Evolutionary conservation across 1,140 invertebrate genomes (phyloP).

Genomic region (Zaprionus gabonicus): DNA sequence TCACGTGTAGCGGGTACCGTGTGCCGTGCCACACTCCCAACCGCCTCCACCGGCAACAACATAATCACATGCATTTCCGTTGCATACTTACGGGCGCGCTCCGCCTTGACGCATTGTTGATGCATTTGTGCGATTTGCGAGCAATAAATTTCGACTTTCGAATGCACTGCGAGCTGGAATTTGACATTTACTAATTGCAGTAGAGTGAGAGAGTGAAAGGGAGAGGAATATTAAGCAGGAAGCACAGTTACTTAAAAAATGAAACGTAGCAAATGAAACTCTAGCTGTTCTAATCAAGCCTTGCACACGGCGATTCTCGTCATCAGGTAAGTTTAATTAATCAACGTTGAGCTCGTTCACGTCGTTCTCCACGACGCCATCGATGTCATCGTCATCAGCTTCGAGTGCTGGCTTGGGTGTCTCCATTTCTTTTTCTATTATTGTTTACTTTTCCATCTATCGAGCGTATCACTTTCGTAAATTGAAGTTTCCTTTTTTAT

Average conservation of each 20-base stretch:
- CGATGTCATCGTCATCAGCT: conserved; percentile 11
- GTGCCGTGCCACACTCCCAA: background rate
- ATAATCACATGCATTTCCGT: conserved; percentile 69
- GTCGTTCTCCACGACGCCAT: too few relatives aligned
- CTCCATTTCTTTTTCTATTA: background rate
- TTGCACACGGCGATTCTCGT: conserved; percentile 13
- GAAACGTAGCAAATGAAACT: conserved; percentile 7
- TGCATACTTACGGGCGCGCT: conserved; percentile 57
- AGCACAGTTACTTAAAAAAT: conserved; percentile 16
- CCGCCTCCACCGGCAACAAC: conserved; percentile 21
- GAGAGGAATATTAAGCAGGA: background rate
- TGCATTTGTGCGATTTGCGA: conserved; percentile 46
- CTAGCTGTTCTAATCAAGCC: conserved; percentile 42
- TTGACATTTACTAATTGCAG: conserved; percentile 56
- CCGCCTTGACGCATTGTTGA: conserved; percentile 44
- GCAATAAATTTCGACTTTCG: conserved; percentile 70
- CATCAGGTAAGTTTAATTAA: conserved; percentile 62
- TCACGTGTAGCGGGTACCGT: background rate
- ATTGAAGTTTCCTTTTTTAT: conserved; percentile 60
- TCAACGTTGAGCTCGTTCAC: conserved; percentile 45
- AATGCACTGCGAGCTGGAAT: conserved; percentile 48
- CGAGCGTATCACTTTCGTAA: conserved; percentile 69
- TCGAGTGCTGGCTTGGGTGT: conserved; percentile 17
- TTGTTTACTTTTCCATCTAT: conserved; percentile 37
- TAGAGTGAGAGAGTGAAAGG: conserved; percentile 1